Percentiles rank a stretch among this genome's conserved stretches.
phyloP scores from a whole-genome alignment of 1,140 invertebrate genomes.

The Cardiocondyla obscurior region DNA sequence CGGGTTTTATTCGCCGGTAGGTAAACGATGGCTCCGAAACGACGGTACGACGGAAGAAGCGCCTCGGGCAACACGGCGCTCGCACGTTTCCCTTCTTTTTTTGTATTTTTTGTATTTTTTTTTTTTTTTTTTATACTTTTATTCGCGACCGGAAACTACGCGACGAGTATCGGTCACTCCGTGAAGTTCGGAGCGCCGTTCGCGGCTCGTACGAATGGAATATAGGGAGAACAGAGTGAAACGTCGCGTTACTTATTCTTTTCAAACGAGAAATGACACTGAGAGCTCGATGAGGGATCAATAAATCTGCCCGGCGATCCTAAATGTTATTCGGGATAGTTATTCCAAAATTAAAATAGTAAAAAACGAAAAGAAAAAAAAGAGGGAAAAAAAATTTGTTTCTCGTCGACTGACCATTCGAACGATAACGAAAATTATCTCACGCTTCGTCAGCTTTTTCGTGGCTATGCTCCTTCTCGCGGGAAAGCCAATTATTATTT shows the following conservation, averaged over 20 bases:
- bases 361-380: background rate
- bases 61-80: conserved; percentile 6
- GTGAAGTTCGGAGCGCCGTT: background rate
- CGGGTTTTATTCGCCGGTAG: conserved; percentile 48
- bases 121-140: conserved; percentile 17
- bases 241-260: background rate
- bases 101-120: too few species aligned
- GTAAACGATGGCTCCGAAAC: conserved; percentile 42
- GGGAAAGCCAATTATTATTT: conserved; percentile 19
- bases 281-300: background rate
- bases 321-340: background rate
- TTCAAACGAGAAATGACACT: background rate
- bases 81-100: too few species aligned
- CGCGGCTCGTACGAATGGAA: background rate
- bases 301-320: background rate
- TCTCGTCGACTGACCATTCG: background rate
- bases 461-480: background rate
- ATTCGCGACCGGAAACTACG: conserved; percentile 12
- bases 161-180: background rate
- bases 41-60: conserved; percentile 33
- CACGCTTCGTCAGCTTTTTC: background rate
- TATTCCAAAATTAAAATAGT: background rate
- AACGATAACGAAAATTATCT: background rate
- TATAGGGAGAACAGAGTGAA: background rate
- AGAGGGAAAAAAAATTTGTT: background rate